Evolutionary conservation across 2,888 invertebrate species (phyloP), one percentile per base, ranked within the genome.

Genomic region (Callyntrura guangdongensis): DNA sequence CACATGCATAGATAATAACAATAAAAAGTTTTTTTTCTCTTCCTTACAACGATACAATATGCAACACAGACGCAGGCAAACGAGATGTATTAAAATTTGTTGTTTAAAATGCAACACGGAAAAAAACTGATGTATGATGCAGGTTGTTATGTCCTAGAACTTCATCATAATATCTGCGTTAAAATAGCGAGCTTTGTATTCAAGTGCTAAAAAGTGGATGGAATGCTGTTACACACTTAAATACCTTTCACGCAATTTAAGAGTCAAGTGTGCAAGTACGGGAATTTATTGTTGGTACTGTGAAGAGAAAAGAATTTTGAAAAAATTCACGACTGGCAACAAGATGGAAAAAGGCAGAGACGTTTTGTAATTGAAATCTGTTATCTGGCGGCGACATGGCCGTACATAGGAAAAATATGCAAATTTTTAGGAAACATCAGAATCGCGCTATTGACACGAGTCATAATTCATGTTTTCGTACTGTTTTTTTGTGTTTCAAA

Each of bases 1-100:
- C 81, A 36, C 59, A 81, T 81, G 81, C 56, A 77, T 77, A 77
- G 12, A 77, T 59, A 81, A 81, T 59, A 81, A 81, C 59, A 81
- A 81, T 81, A 56, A 81, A 59, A 81, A 53, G 12, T n/a, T n/a
- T 27, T 59, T 59, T 36, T 59, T 36, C 36, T 49, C 59, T 56
- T 36, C 74, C 59, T 56, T 36, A 36, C 36, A 6, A 56, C n/a
- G 79, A 56, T 56, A 47, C 27, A 64, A 36, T 17, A 17, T 61
- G 61, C 17, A 20, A 17, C 61, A 61, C 61, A 61, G 61, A 17
- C n/a, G 22, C 64, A 64, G 14, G 9, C 8, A 25, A 64, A 22
- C 5, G 25, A n/a, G n/a, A 64, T 22, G 27, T 77, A 72, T 47
- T n/a, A 53, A 53, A 77, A 49, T 49, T 49, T 53, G 20, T 20